phyloP scores from a whole-genome alignment of 2,113 vertebrate genomes.

The Ptyas mucosa region DNA sequence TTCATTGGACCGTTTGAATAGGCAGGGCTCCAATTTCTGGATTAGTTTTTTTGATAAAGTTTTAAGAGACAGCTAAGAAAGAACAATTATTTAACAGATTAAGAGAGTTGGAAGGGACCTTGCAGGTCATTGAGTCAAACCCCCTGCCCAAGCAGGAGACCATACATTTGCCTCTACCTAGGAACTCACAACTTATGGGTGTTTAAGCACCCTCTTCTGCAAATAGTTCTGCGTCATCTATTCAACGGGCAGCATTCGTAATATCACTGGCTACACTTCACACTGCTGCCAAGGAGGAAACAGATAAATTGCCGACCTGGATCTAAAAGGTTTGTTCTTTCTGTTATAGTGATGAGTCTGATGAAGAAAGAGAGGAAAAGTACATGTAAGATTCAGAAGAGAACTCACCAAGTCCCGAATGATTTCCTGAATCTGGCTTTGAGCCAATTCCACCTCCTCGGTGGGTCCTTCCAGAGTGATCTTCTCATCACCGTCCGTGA shows the following conservation, averaged over 20 bases:
- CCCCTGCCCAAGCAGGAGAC: too few relatives aligned
- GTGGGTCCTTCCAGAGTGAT: slow-evolving; percentile 76
- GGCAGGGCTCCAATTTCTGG: neutral
- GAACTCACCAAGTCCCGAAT: slow-evolving; percentile 73
- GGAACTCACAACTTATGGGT: too few relatives aligned
- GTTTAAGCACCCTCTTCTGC: neutral
- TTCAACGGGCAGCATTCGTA: neutral
- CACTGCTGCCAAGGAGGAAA: neutral
- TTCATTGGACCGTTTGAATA: neutral
- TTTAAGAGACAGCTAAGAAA: neutral
- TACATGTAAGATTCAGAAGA: neutral
- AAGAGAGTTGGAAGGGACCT: too few relatives aligned
- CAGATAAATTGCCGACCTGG: neutral
- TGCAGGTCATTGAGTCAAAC: too few relatives aligned
- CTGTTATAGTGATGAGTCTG: neutral
- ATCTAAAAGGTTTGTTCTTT: neutral
- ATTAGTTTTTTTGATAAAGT: neutral
- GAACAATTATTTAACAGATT: too few relatives aligned
- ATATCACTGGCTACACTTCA: neutral
- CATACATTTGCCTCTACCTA: too few relatives aligned
- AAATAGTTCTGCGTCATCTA: neutral
- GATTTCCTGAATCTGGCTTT: slow-evolving; percentile 76
- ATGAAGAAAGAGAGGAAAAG: neutral
- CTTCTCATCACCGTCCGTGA: slow-evolving; percentile 77
- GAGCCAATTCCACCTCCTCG: slow-evolving; percentile 75